Evolutionary conservation across 2,113 vertebrate species (phyloP).

Genomic region (Atrichornis clamosus): DNA sequence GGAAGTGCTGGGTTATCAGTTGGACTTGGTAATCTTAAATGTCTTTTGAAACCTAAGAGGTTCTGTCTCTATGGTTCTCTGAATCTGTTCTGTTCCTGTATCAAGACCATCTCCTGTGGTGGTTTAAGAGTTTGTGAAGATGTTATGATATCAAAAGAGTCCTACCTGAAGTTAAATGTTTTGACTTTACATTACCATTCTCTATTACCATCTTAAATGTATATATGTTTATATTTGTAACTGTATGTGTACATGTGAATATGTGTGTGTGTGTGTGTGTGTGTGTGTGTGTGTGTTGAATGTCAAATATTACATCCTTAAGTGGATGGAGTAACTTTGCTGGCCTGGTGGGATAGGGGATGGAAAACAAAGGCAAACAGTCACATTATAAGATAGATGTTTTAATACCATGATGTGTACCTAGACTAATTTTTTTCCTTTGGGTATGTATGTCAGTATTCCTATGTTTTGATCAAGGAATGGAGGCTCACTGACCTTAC

Average conservation of each 20-base stretch:
- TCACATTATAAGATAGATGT: fast-evolving
- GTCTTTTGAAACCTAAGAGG: background rate
- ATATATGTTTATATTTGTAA: background rate
- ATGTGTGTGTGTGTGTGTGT: too few relatives aligned
- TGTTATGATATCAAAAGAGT: background rate
- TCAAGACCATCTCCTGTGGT: fast-evolving
- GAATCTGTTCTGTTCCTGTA: background rate
- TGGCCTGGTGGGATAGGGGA: background rate
- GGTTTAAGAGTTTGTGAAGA: background rate
- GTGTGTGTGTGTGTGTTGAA: background rate
- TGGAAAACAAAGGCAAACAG: background rate
- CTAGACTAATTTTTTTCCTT: background rate
- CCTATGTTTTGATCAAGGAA: background rate
- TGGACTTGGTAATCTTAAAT: background rate
- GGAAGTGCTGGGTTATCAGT: background rate
- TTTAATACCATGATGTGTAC: background rate
- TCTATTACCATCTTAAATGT: background rate
- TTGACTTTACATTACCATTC: background rate
- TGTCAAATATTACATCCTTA: background rate
- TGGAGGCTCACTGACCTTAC: background rate
- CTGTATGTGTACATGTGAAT: background rate
- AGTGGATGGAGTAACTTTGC: background rate
- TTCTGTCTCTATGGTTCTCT: background rate
- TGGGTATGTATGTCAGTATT: background rate
- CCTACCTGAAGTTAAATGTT: background rate